phyloP scores from a whole-genome alignment of 2,113 vertebrate species.

The Canis aureus region DNA sequence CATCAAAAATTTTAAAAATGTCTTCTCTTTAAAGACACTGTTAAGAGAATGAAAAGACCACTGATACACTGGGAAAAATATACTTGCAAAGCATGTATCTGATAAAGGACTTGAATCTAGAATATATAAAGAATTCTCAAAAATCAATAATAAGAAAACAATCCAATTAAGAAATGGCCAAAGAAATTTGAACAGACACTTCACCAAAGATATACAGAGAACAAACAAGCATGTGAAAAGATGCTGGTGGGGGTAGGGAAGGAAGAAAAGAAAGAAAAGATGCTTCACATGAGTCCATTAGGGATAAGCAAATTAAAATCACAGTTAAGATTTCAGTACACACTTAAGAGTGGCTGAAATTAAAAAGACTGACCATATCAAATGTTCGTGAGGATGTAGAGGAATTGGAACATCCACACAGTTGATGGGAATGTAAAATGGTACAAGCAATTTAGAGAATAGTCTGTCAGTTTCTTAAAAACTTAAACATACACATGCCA shows the following conservation, averaged over 20 bases:
- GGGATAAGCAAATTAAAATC: neutral
- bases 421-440: slow-evolving; percentile 9
- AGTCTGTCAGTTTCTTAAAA: neutral
- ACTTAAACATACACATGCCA: neutral
- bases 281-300: neutral
- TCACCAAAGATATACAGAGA: neutral
- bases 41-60: neutral
- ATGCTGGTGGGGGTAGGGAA: neutral
- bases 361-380: neutral
- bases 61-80: neutral
- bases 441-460: neutral
- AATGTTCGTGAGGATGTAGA: neutral
- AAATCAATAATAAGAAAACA: neutral
- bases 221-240: neutral
- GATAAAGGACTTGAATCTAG: neutral
- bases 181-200: neutral
- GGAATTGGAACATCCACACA: neutral
- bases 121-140: neutral
- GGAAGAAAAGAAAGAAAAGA: neutral
- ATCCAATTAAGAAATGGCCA: neutral
- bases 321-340: neutral
- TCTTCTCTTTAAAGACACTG: neutral
- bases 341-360: neutral
- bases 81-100: neutral
- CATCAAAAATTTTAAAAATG: neutral